Conservation (phyloP, 2,113 vertebrate genomes). For the Rhinopomastus cyanomelas region DNA sequence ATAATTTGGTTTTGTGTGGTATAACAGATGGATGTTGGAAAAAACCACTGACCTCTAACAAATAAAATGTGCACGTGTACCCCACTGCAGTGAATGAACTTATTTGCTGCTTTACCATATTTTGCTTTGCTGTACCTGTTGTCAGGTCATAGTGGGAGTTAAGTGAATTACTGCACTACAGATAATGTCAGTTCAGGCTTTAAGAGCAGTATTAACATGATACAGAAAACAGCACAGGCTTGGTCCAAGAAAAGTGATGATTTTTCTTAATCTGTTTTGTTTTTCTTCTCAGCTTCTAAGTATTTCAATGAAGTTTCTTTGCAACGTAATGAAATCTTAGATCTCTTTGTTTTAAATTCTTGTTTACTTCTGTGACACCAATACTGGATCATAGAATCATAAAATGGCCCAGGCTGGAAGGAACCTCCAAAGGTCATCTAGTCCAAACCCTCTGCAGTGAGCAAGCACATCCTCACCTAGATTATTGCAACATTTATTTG, state of each 20-base stretch:
- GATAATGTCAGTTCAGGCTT: background rate
- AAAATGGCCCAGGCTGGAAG: too few species aligned
- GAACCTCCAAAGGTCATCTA: too few species aligned
- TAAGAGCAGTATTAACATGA: background rate
- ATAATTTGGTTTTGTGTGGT: background rate
- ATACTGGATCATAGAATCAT: too few species aligned
- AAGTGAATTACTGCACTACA: background rate
- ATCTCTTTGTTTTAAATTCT: background rate
- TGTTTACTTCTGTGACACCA: background rate
- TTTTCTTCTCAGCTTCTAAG: background rate
- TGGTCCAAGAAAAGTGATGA: background rate
- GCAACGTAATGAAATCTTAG: background rate
- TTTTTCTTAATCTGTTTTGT: background rate
- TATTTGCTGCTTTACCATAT: background rate
- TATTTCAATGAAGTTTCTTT: background rate
- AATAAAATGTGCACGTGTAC: background rate
- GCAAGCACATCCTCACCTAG: too few species aligned
- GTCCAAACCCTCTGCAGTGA: too few species aligned
- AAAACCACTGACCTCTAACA: background rate
- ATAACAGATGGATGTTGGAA: background rate
- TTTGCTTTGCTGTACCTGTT: background rate
- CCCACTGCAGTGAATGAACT: background rate
- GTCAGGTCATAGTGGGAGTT: background rate
- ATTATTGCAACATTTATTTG: too few species aligned
- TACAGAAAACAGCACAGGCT: background rate